phyloP scores from a whole-genome alignment of 2,888 invertebrate genomes.

The Morinoia aosen region DNA sequence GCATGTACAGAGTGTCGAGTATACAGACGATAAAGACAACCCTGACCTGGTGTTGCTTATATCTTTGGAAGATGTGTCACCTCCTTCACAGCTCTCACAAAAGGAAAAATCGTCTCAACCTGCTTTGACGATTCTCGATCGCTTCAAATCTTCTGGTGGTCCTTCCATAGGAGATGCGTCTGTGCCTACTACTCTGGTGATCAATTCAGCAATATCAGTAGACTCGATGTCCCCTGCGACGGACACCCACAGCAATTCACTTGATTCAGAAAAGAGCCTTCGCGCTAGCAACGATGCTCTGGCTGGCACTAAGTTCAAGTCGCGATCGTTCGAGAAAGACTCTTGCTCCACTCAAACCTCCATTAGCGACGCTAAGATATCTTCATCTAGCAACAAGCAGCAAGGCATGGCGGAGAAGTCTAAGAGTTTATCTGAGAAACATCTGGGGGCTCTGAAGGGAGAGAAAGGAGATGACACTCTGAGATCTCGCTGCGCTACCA shows the following conservation, averaged over 20 bases:
- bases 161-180: not conserved
- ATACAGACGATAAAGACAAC: slow-evolving; percentile 70
- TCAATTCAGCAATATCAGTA: slow-evolving; percentile 28
- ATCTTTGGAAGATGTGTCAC: slow-evolving; percentile 9
- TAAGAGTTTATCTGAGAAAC: slow-evolving; percentile 39
- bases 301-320: not conserved
- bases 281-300: not conserved
- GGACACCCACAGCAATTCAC: not conserved
- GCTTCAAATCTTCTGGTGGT: not conserved
- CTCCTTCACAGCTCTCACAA: not conserved
- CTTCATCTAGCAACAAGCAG: not conserved
- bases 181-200: not conserved
- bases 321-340: slow-evolving; percentile 37
- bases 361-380: not conserved
- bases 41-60: slow-evolving; percentile 54
- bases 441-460: slow-evolving; percentile 16
- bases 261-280: not conserved
- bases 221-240: not conserved
- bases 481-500: not conserved
- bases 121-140: not conserved
- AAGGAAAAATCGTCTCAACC: not conserved
- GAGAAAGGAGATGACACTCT: not conserved
- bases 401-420: slow-evolving; percentile 38
- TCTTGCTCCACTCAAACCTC: not conserved
- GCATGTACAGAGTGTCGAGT: slow-evolving; percentile 86